Conservation (phyloP, 2,888 invertebrate genomes). For the Galerucella nymphaeae region DNA sequence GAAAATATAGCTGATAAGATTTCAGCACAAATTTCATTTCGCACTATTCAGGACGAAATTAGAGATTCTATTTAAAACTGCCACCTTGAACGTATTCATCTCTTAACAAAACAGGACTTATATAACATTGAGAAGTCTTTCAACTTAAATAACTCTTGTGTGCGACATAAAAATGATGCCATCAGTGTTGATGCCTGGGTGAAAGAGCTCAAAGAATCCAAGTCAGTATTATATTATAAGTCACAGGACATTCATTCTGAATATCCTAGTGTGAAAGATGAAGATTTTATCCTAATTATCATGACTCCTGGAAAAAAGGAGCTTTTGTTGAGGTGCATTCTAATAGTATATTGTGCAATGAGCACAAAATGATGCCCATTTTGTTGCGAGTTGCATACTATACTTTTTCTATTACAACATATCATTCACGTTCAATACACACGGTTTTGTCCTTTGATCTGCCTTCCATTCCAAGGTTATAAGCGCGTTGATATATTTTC, state of each 20-base stretch:
- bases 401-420: too few species aligned
- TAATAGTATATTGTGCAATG: too few species aligned
- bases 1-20: neutral
- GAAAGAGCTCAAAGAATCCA: constrained; percentile 11
- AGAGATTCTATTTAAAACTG: neutral
- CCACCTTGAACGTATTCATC: neutral
- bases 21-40: constrained; percentile 13
- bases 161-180: neutral
- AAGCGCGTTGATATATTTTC: too few species aligned
- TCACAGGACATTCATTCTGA: neutral
- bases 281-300: constrained; percentile 49
- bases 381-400: too few species aligned
- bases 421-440: too few species aligned
- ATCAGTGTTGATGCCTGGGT: too few species aligned
- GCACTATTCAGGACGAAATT: constrained; percentile 2
- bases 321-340: constrained; percentile 29
- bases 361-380: too few species aligned
- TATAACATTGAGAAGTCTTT: neutral
- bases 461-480: too few species aligned
- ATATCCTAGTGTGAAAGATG: constrained; percentile 20
- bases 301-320: constrained; percentile 48
- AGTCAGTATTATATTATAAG: constrained; percentile 20
- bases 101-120: neutral
- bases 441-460: too few species aligned
- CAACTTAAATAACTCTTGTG: too few species aligned